Conservation (phyloP, 2,797 vertebrate genomes). For the Gambusia yucatana region DNA sequence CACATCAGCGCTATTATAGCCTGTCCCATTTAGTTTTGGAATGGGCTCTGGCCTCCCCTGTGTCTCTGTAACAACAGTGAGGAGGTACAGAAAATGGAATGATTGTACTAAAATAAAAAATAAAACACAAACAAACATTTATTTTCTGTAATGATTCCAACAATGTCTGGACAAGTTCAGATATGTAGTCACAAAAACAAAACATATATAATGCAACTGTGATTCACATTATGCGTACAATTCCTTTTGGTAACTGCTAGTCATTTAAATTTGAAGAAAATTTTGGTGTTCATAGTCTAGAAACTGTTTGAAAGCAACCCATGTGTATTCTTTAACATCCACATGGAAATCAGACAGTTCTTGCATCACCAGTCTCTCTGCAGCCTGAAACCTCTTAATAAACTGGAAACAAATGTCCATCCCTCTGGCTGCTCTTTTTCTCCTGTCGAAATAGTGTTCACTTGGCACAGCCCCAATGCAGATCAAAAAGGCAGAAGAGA, state of each 20-base stretch:
- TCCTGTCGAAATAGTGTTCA: not conserved
- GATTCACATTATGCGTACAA: not conserved
- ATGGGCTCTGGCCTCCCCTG: not conserved
- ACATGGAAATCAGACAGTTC: not conserved
- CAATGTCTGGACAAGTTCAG: not conserved
- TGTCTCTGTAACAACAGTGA: not conserved
- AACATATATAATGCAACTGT: not conserved
- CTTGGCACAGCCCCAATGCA: conserved; percentile 22
- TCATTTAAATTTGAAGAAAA: not conserved
- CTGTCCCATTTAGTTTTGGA: not conserved
- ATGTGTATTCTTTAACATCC: not conserved
- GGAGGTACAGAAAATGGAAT: not conserved
- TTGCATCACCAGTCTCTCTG: conserved; percentile 13
- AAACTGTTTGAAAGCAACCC: conserved; percentile 7
- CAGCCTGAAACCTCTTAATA: conserved; percentile 36
- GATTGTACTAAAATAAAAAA: not conserved
- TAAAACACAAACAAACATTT: not conserved
- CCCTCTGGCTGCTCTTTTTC: conserved; percentile 29
- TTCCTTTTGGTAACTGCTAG: not conserved
- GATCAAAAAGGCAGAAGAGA: conserved; percentile 22
- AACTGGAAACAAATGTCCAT: conserved; percentile 53
- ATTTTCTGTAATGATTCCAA: not conserved
- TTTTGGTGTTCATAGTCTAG: conserved; percentile 1
- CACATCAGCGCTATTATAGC: not conserved
- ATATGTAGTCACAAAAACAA: not conserved